Evolutionary conservation across 2,888 invertebrate species (phyloP).

Genomic region (Augochlorella aurata): DNA sequence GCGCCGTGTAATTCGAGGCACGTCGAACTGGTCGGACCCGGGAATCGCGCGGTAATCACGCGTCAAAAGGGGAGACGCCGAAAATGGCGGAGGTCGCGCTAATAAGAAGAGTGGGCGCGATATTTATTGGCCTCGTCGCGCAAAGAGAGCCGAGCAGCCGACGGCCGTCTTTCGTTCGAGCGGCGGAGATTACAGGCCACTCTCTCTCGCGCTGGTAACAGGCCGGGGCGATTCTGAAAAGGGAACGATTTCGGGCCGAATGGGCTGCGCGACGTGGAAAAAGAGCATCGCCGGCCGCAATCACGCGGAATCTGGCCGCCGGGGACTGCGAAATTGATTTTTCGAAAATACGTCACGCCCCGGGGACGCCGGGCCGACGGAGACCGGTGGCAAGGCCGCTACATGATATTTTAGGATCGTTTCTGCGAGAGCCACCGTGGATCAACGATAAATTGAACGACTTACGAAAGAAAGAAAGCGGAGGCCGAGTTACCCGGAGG

Average conservation of each 20-base stretch:
- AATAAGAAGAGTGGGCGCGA: constrained; percentile 68
- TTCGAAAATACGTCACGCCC: constrained; percentile 62
- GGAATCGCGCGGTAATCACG: constrained; percentile 43
- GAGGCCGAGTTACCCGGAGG: constrained; percentile 20
- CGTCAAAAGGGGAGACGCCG: constrained; percentile 35
- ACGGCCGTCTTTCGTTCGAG: constrained; percentile 41
- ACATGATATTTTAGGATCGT: constrained; percentile 41
- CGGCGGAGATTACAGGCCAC: constrained; percentile 65
- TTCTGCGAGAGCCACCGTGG: constrained; percentile 43
- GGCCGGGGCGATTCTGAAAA: constrained; percentile 58
- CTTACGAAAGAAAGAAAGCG: constrained; percentile 39
- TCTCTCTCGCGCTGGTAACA: constrained; percentile 42
- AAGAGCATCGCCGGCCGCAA: constrained; percentile 49
- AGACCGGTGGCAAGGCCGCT: constrained; percentile 27
- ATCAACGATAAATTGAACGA: constrained; percentile 60
- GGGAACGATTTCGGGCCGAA: constrained; percentile 26
- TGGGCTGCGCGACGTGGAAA: constrained; percentile 26
- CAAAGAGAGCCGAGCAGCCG: constrained; percentile 38
- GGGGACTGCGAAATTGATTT: constrained; percentile 69
- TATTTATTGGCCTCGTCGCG: constrained; percentile 63
- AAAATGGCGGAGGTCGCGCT: constrained; percentile 50
- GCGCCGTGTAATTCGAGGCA: background rate
- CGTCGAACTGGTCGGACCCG: background rate
- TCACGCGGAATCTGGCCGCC: constrained; percentile 38
- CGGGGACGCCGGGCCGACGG: constrained; percentile 29